A percentile compares a stretch with the other conserved stretches of the same genome.
Evolutionary conservation across 1,140 invertebrate genomes (phyloP).

Genomic region (Hycleus cichorii): DNA sequence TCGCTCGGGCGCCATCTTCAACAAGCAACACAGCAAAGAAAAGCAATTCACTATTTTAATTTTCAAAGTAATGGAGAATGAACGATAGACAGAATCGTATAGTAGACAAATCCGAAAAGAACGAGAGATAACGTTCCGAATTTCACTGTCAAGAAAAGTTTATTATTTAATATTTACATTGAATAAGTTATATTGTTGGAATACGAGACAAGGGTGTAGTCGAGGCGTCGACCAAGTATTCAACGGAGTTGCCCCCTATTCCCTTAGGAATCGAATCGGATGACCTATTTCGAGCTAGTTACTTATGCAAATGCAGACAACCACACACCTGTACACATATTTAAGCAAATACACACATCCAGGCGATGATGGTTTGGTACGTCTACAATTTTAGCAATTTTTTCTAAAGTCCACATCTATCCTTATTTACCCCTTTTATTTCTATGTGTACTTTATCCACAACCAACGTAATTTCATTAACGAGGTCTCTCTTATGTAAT

Average conservation of each 20-base stretch:
- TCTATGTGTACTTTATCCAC: conserved; percentile 1
- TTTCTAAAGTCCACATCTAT: too few relatives aligned
- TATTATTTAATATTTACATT: background rate
- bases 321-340: background rate
- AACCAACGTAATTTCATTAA: conserved; percentile 12
- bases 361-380: background rate
- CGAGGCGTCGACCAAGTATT: background rate
- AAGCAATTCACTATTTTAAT: background rate
- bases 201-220: background rate
- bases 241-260: conserved; percentile 2
- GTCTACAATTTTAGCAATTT: conserved; percentile 9
- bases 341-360: too few relatives aligned
- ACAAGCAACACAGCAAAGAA: too few relatives aligned
- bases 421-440: conserved; percentile 8
- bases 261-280: background rate
- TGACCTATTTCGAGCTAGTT: conserved; percentile 15
- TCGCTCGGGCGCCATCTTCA: background rate
- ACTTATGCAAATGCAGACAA: conserved; percentile 18
- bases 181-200: conserved; percentile 2
- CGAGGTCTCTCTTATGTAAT: conserved; percentile 13
- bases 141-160: too few relatives aligned
- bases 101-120: background rate
- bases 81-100: background rate
- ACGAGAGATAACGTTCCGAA: too few relatives aligned
- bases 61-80: background rate